phyloP scores from a whole-genome alignment of 2,888 invertebrate genomes.

The Aphrophora alni region DNA sequence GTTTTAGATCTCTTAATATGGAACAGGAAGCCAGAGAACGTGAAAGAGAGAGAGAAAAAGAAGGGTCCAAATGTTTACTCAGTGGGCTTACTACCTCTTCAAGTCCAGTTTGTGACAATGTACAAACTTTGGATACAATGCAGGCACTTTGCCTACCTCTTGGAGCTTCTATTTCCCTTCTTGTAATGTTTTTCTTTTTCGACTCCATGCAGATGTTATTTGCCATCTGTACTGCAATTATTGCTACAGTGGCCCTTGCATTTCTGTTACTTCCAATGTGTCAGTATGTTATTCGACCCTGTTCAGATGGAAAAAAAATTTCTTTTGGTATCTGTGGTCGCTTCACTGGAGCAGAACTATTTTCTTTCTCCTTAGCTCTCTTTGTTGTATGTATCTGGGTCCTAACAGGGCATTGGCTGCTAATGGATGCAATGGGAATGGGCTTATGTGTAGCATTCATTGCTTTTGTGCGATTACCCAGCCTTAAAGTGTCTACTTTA shows the following conservation, averaged over 20 bases:
- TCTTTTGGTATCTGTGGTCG: constrained; percentile 92
- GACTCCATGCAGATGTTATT: constrained; percentile 97
- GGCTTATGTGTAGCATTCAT: constrained; percentile 97
- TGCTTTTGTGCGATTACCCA: constrained; percentile 93
- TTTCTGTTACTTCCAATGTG: constrained; percentile 97
- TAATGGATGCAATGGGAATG: constrained; percentile 99
- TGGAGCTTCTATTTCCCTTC: constrained; percentile 93
- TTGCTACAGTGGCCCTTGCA: constrained; percentile 95
- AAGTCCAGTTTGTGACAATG: constrained; percentile 62
- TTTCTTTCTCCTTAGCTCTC: constrained; percentile 90
- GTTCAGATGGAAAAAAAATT: constrained; percentile 83
- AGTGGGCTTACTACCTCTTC: constrained; percentile 62
- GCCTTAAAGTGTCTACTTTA: constrained; percentile 93
- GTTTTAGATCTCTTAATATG: constrained; percentile 95
- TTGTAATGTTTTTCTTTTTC: constrained; percentile 99
- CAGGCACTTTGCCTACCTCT: constrained; percentile 96
- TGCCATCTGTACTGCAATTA: constrained; percentile 96
- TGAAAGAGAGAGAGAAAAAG: constrained; percentile 76
- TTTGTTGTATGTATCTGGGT: constrained; percentile 97
- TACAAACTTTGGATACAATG: constrained; percentile 95
- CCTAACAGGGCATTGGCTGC: constrained; percentile 95
- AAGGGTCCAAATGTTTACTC: constrained; percentile 67
- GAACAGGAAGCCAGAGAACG: constrained; percentile 91
- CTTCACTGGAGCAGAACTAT: constrained; percentile 92
- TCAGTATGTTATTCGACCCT: constrained; percentile 89